phyloP scores from a whole-genome alignment of 2,797 vertebrate genomes.

The Buceros bicornis region DNA sequence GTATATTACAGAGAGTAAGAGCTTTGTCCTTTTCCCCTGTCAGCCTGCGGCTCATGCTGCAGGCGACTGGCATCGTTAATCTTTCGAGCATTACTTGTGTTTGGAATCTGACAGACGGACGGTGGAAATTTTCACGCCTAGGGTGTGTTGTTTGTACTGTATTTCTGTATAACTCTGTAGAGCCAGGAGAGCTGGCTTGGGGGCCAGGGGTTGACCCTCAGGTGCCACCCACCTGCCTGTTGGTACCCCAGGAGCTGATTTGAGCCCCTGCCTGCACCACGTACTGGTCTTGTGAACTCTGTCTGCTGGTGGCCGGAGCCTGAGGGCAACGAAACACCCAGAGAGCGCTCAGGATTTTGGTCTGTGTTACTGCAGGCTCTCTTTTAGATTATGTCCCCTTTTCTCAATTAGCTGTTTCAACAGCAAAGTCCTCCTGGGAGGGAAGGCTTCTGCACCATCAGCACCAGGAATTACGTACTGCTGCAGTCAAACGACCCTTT shows the following conservation, averaged over 20 bases:
- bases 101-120: background rate
- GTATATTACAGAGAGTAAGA: background rate
- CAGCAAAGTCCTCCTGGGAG: background rate
- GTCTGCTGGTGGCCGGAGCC: background rate
- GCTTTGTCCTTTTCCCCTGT: background rate
- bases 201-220: background rate
- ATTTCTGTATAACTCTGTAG: background rate
- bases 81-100: background rate
- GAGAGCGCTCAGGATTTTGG: background rate
- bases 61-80: background rate
- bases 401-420: background rate
- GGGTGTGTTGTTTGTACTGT: background rate
- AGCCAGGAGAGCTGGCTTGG: background rate
- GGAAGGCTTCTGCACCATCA: background rate
- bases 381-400: background rate
- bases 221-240: background rate
- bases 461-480: background rate
- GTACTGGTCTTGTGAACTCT: fast-evolving
- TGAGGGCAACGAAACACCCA: background rate
- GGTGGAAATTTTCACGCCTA: background rate
- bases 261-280: background rate
- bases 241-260: background rate
- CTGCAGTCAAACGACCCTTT: fast-evolving
- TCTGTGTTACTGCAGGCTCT: background rate
- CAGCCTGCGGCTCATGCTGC: background rate